Evolutionary conservation across 64 coral and sea anemone species (phyloP), one percentile per base, ranked within the genome.

Genomic region (Pocillopora verrucosa): DNA sequence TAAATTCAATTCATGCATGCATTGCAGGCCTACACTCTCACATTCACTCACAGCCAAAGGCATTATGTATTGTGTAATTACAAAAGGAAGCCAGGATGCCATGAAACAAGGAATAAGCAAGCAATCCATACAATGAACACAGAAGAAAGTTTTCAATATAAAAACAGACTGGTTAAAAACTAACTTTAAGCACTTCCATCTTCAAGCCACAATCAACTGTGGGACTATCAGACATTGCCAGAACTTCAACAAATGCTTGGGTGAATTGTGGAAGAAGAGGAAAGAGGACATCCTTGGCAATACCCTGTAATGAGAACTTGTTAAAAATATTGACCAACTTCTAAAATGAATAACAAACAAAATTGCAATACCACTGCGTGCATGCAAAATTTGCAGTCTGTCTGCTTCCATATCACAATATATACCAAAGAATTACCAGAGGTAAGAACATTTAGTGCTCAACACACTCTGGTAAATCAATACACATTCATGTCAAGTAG

Each of bases 121-220:
- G 30, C 30, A 30, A 30, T 30, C 30, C 30, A 30, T 30, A 30
- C 30, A 30, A 30, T 30, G 30, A 30, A 51, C 7, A 7, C 41
- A 51, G 41, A 51, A 51, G 41, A 51, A 51, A 51, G 41, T 51
- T 51, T 3, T 3, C 41, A 51, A 51, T 51, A 51, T 51, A 3
- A 51, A 51, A 51, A 51, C 41, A 51, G 41, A 51, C 41, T 7
- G 1, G 41, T 51, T 51, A 51, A 51, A 51, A 74, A 56, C 20
- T 87, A 34, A 98, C 96, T 91, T 95, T 95, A 3, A 98, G 41
- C 10, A 93, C 91, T 24, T 98, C 96, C 93, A 98, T 98, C 84
- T 98, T 98, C 34, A 98, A 86, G 26, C 96, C 96, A 93, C 96
- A 98, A 37, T 95, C 93, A 59, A 94, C 94, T 14, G 96, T 95